Base-by-base conservation (phyloP, 2,888 invertebrate genomes). In the Dynastes hyllus region DNA sequence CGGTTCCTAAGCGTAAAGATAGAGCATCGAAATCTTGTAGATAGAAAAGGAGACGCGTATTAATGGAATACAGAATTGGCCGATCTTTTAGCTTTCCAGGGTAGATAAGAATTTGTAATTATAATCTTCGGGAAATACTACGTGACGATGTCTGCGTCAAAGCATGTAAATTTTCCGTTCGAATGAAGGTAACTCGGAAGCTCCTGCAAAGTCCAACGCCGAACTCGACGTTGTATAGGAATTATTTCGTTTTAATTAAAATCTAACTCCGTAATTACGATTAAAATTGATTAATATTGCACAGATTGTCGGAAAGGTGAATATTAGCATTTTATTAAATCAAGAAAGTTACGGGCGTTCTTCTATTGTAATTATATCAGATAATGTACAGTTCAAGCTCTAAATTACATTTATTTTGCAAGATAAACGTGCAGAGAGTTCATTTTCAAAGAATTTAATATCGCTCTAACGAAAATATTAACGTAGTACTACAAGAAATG, bases 151-250 rank as follows among this genome's bases (percentile, higher is more conserved):
- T 75, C 55, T 75, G 16, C 73, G 73, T 61, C 73, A 61, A 55
- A 75, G 73, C 73, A 75, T 75, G 73, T 75, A 75, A 75, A 75
- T 75, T 75, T 75, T 75, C 71, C 32, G 16, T 71, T 71, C 73
- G 73, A 75, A 75, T 75, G 63, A 75, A 75, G 73, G 73, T 75
- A 75, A 50, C 61, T 50, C n/a, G 27, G 50, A 75, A 27, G 29
- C 73, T 22, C 40, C 73, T 61, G 51, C 27, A 27, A 32, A 58
- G 73, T 75, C 45, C 61, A 11, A 27, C 50, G 63, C 11, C 22
- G 29, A 50, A 45, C 16, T 61, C 32, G 32, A 50, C 27, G 11
- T 16, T 11, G 58, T 22, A 45, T 40, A 63, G 6, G 63, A 58
- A 75, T 55, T 75, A 75, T 50, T 58, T 75, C 73, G 45, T 75